phyloP scores from a whole-genome alignment of 2,888 invertebrate species.

The Papilio elwesi region DNA sequence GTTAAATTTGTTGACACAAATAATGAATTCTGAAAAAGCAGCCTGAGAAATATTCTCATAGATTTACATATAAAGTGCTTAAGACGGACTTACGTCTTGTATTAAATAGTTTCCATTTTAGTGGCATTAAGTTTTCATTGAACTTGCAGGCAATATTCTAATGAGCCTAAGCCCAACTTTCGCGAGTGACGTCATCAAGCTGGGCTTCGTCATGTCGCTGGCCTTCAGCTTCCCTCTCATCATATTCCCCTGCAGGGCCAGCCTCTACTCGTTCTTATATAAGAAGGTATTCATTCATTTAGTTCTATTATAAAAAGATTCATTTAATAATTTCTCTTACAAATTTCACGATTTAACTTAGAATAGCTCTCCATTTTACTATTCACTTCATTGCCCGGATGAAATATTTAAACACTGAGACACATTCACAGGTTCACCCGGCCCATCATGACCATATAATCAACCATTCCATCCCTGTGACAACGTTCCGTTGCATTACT shows the following conservation, averaged over 20 bases:
- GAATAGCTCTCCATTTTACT: too few species aligned
- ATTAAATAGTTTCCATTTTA: too few species aligned
- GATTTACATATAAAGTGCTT: too few species aligned
- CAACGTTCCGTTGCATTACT: slow-evolving; percentile 93
- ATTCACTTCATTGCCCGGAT: too few species aligned
- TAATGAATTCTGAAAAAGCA: neutral
- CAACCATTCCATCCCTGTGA: slow-evolving; percentile 91
- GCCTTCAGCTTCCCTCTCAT: slow-evolving; percentile 98
- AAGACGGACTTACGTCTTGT: neutral
- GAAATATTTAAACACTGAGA: too few species aligned
- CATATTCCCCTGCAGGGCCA: slow-evolving; percentile 97
- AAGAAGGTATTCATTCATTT: slow-evolving; percentile 85
- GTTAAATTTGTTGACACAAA: too few species aligned
- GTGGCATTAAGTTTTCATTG: too few species aligned
- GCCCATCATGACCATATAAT: slow-evolving; percentile 86
- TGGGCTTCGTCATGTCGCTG: slow-evolving; percentile 97
- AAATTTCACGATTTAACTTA: too few species aligned
- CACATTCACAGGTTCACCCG: slow-evolving; percentile 83
- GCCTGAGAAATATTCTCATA: neutral
- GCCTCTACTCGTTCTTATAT: slow-evolving; percentile 95
- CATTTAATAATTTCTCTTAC: too few species aligned
- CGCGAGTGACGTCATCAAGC: slow-evolving; percentile 94
- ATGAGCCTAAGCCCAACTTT: slow-evolving; percentile 92
- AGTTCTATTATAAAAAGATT: neutral
- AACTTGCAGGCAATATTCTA: slow-evolving; percentile 91